Base-by-base conservation (phyloP, 1,140 invertebrate genomes). In the Neocloeon triangulifer region DNA sequence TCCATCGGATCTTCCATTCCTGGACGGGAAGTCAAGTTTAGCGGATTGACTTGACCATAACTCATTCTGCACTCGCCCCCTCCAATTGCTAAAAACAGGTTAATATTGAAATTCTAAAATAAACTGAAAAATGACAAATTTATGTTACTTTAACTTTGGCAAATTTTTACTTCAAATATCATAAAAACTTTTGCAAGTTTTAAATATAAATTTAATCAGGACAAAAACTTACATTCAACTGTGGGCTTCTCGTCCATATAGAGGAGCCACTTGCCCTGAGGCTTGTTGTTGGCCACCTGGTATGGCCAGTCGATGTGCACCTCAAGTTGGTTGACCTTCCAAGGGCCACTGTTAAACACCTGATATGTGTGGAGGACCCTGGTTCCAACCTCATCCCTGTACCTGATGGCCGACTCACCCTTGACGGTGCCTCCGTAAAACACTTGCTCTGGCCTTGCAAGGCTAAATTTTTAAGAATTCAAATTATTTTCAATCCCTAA, bases 261-360 rank as follows among this genome's bases (percentile, higher is more conserved):
- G 1, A 92, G 56, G 8, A 94, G 55, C 73, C 86, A 89, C 51
- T 92, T 91, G 25, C 80, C 81, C 41, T 73, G 60, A 9, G 58
- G 47, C 40, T 68, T 70, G 10, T 73, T 65, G 42, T 73, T 81
- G 14, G 73, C 70, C 1, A 91, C 69, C 55, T 91, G 81, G 45
- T 75, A 72, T 0, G 89, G 89, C 88, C 88, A 92, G 2, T 67
- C 62, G 35, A 96, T 76, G 17, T 62, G 56, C n/a, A 95, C 69
- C 43, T 72, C 64, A 0, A 91, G 58, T 19, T 64, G 63, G 5
- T 68, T 65, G 2, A 88, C 73, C 43, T 69, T 65, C 66, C 80
- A 89, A 0, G 84, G 78, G 1, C 89, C 88, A 39, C 71, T 63
- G 42, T 94, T 94, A 43, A 67, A 74, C 40, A 79, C 63, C 54